Conservation (phyloP, 1,140 invertebrate genomes). For the Hesperophylax magnus region DNA sequence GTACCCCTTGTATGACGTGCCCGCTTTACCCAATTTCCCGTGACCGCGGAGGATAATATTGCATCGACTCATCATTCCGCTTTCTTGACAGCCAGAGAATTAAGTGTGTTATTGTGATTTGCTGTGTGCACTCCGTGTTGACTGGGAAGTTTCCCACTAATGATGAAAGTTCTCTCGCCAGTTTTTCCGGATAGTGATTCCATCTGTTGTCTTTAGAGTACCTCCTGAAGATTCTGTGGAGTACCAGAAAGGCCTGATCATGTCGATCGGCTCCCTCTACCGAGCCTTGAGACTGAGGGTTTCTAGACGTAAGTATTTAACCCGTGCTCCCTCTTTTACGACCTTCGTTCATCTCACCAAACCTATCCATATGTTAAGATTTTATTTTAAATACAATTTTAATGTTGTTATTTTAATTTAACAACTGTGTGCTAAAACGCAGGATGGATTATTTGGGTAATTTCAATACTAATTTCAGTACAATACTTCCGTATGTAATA, state of each 20-base stretch:
- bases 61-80: background rate
- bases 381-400: background rate
- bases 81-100: background rate
- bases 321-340: background rate
- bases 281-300: conserved; percentile 53
- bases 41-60: background rate
- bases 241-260: conserved; percentile 12
- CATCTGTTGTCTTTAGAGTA: conserved; percentile 3
- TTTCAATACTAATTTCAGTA: too few species aligned
- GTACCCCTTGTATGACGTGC: background rate
- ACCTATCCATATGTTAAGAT: background rate
- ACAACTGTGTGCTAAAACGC: too few species aligned
- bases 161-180: background rate
- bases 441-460: too few species aligned
- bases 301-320: conserved; percentile 48
- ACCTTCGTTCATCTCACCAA: background rate
- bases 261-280: conserved; percentile 55
- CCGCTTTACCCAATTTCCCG: conserved; percentile 1
- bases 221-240: background rate
- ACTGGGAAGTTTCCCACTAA: background rate
- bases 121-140: background rate
- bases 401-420: too few species aligned
- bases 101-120: background rate
- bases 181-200: background rate
- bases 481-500: too few species aligned